Conservation (phyloP, 2,113 vertebrate species). For the Hippocampus zosterae region DNA sequence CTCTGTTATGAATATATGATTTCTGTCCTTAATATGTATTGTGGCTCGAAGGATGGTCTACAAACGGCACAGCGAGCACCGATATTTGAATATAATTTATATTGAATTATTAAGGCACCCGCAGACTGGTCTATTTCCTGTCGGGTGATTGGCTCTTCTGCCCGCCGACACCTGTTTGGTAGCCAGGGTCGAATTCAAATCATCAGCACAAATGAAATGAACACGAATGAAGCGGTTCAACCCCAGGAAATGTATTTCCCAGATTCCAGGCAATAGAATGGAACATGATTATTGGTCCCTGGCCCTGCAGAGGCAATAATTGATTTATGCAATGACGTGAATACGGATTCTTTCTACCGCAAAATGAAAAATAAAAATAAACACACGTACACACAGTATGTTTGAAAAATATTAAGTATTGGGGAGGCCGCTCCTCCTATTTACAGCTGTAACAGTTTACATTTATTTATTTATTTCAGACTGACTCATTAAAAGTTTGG, state of each 20-base stretch:
- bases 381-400: not conserved
- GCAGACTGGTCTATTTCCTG: constrained; percentile 41
- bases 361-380: not conserved
- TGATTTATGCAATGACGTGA: constrained; percentile 1
- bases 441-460: too few relatives aligned
- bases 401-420: too few relatives aligned
- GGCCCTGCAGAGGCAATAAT: not conserved
- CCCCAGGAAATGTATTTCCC: constrained; percentile 7
- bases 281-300: not conserved
- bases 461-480: too few relatives aligned
- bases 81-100: constrained; percentile 74
- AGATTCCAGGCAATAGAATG: constrained; percentile 6
- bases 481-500: too few relatives aligned
- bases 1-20: constrained; percentile 94
- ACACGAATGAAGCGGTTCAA: not conserved
- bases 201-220: not conserved
- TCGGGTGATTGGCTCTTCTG: constrained; percentile 37
- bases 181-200: constrained; percentile 29
- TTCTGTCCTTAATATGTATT: constrained; percentile 87
- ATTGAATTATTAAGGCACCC: constrained; percentile 74
- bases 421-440: too few relatives aligned
- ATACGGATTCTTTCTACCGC: not conserved
- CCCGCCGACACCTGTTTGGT: constrained; percentile 28
- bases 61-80: constrained; percentile 79
- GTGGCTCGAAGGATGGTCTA: constrained; percentile 78